Base-by-base conservation (phyloP, 2,888 invertebrate species). In the Vanessa cardui region DNA sequence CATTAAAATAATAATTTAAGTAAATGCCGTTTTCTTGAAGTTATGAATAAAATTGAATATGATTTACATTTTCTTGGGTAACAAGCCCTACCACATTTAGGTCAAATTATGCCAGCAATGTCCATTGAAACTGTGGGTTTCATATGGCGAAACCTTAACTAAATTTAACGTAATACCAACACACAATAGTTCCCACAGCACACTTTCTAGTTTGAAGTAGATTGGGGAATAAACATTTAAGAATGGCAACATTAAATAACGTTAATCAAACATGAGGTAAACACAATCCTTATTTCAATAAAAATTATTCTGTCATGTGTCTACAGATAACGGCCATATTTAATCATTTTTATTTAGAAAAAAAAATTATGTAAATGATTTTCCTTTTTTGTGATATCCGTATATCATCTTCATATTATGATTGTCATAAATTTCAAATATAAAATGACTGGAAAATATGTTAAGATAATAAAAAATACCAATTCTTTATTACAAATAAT, bases 151-250 rank as follows among this genome's bases (percentile, higher is more conserved):
- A 70, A 70, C 60, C 54, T 49, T 61, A 46, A 58, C 66, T 61
- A 20, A 47, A 65, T 63, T 66, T 66, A 63, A 71, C 68, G 69
- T 66, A 71, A 66, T 61, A 44, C 44, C 58, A 26, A n/a, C 46
- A 62, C 70, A 76, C 77, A 79, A 73, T 77, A 74, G 75, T 74
- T 83, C 79, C 75, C 80, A 79, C 78, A 76, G 67, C 74, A 70
- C 81, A 80, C 82, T 83, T 83, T 83, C 83, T 82, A 83, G 83
- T 80, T 77, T 82, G 68, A 76, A 72, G 73, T 74, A 67, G 74
- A 76, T 81, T 77, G 77, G 74, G 73, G 74, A 71, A 77, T 78
- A 73, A 74, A 80, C 78, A 81, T 82, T 83, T 82, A 82, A 79
- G 78, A 75, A 79, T 73, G 12, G 4, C 3, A 4, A 73, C 78